phyloP scores from a whole-genome alignment of 2,888 invertebrate species.

The Bruchidius siliquastri region DNA sequence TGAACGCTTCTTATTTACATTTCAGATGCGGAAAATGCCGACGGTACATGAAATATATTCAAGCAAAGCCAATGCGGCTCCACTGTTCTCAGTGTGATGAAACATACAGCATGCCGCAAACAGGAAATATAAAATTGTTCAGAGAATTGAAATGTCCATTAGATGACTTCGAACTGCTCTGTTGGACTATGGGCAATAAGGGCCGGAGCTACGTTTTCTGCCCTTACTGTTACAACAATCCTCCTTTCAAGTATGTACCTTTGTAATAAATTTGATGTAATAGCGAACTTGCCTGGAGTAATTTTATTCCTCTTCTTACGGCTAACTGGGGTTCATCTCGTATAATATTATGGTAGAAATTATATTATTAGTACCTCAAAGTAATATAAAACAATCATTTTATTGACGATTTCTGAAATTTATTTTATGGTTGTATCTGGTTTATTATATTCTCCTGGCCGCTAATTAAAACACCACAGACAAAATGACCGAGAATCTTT shows the following conservation, averaged over 20 bases:
- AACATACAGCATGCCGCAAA: constrained; percentile 88
- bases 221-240: constrained; percentile 97
- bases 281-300: no score
- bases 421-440: no score
- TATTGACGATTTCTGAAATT: no score
- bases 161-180: constrained; percentile 94
- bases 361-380: no score
- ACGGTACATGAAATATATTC: constrained; percentile 95
- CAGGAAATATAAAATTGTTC: constrained; percentile 88
- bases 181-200: constrained; percentile 90
- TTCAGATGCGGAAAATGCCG: constrained; percentile 82
- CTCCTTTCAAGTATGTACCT: constrained; percentile 78
- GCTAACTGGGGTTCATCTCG: neutral
- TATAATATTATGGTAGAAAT: no score
- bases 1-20: no score
- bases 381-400: no score
- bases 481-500: no score
- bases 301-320: neutral
- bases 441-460: no score
- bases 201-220: constrained; percentile 96
- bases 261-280: neutral
- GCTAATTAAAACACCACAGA: no score
- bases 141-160: constrained; percentile 95
- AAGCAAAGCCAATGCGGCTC: constrained; percentile 87
- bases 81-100: constrained; percentile 96